phyloP scores from a whole-genome alignment of 2,113 vertebrate species.

The Origma solitaria region DNA sequence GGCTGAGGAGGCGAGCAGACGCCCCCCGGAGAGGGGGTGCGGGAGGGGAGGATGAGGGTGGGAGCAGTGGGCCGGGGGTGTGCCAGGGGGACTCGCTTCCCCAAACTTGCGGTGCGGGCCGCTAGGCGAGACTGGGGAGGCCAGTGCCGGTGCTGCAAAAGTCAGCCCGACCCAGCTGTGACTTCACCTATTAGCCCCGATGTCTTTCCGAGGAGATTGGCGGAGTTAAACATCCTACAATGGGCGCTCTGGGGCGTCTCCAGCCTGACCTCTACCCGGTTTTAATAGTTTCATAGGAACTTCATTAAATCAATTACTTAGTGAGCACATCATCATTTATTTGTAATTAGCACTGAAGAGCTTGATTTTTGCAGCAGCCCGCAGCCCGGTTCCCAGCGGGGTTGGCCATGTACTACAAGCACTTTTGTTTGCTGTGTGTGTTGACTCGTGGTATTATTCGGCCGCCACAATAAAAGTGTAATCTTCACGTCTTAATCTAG shows the following conservation, averaged over 20 bases:
- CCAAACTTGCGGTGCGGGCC: not conserved
- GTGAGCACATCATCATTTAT: slow-evolving; percentile 85
- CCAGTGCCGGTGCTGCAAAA: slow-evolving; percentile 61
- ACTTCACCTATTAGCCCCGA: slow-evolving; percentile 88
- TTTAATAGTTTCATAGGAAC: slow-evolving; percentile 90
- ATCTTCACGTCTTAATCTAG: slow-evolving; percentile 75
- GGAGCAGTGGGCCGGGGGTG: not conserved
- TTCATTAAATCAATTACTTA: slow-evolving; percentile 94
- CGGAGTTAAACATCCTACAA: slow-evolving; percentile 87
- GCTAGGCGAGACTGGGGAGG: slow-evolving; percentile 32
- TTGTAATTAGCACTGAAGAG: slow-evolving; percentile 80
- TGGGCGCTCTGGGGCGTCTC: slow-evolving; percentile 80
- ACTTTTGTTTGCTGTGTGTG: slow-evolving; percentile 71
- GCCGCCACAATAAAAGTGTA: slow-evolving; percentile 57
- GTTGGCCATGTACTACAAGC: slow-evolving; percentile 65
- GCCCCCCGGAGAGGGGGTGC: not conserved
- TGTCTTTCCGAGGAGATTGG: slow-evolving; percentile 84
- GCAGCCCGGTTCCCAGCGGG: slow-evolving; percentile 71
- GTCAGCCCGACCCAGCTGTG: slow-evolving; percentile 79
- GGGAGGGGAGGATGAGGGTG: not conserved
- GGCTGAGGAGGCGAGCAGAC: not conserved
- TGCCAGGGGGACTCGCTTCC: not conserved
- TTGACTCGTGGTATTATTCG: slow-evolving; percentile 75
- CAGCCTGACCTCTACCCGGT: slow-evolving; percentile 84
- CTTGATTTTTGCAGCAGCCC: slow-evolving; percentile 67